These are phyloP conservation scores for Solenopsis invicta DNA, from an alignment of 1,140 invertebrate species.

Conservation along the genomic window DNA sequence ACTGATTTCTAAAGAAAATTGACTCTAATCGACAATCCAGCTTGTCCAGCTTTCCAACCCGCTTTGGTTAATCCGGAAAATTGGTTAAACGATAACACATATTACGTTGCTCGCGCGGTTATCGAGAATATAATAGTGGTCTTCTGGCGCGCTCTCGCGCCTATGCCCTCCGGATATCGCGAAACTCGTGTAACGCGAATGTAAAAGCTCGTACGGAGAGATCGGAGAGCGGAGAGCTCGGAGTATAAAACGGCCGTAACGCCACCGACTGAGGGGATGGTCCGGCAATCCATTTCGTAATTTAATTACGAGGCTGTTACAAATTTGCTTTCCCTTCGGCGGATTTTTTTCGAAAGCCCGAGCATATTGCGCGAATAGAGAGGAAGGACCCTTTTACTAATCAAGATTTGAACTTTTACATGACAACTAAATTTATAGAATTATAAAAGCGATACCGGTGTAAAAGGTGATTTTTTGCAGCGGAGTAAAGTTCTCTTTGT, in stretches of 20 bases:
- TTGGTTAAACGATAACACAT: slow-evolving; percentile 50
- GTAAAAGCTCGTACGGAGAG: slow-evolving; percentile 29
- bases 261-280: slow-evolving; percentile 19
- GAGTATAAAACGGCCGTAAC: slow-evolving; percentile 38
- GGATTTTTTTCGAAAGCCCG: slow-evolving; percentile 13
- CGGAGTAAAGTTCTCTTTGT: slow-evolving; percentile 17
- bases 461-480: slow-evolving; percentile 25
- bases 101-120: background rate
- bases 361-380: slow-evolving; percentile 1
- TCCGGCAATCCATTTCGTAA: slow-evolving; percentile 54
- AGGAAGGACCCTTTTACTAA: slow-evolving; percentile 25
- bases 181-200: slow-evolving; percentile 33
- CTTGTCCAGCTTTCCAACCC: too few relatives aligned
- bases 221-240: slow-evolving; percentile 10
- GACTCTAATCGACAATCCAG: background rate
- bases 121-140: slow-evolving; percentile 40
- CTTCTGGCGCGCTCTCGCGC: too few relatives aligned
- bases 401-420: slow-evolving; percentile 43
- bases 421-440: slow-evolving; percentile 22
- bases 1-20: slow-evolving; percentile 15
- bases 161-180: slow-evolving; percentile 20
- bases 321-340: slow-evolving; percentile 42
- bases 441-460: background rate
- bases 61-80: slow-evolving; percentile 42
- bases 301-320: slow-evolving; percentile 55